These are phyloP conservation scores for Dufourea novaeangliae DNA, from an alignment of 1,140 invertebrate genomes.

Conservation along the genomic window DNA sequence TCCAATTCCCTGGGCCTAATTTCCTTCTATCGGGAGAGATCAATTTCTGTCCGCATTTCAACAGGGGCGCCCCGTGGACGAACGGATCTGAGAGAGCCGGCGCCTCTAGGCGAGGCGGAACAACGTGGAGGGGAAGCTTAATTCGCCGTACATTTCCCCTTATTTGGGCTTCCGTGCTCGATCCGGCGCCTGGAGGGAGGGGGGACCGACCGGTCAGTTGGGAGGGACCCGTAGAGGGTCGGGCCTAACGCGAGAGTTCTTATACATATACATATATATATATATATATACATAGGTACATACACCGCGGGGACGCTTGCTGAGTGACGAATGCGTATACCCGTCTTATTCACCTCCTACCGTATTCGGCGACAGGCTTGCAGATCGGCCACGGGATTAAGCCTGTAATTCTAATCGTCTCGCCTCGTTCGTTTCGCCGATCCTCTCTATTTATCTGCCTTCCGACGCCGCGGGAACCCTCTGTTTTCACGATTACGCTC, in stretches of 20 bases:
- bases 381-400: constrained; percentile 63
- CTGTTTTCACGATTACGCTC: no score
- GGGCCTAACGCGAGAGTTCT: constrained; percentile 68
- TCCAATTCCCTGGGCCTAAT: constrained; percentile 11
- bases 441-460: not conserved
- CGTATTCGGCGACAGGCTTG: constrained; percentile 71
- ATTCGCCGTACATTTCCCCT: constrained; percentile 76
- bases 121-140: constrained; percentile 63
- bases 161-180: constrained; percentile 77
- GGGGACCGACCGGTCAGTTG: constrained; percentile 13
- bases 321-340: constrained; percentile 70
- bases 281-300: no score
- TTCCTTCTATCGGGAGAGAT: constrained; percentile 11
- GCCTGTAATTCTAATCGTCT: constrained; percentile 65
- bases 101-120: constrained; percentile 49
- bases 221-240: constrained; percentile 67
- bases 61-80: constrained; percentile 25
- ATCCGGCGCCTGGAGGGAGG: constrained; percentile 57
- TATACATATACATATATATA: no score
- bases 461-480: not conserved
- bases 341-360: constrained; percentile 68
- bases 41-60: constrained; percentile 19
- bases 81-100: constrained; percentile 47
- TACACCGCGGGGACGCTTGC: constrained; percentile 65
- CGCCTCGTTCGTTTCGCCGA: not conserved